Evolutionary conservation across 2,888 invertebrate genomes (phyloP).

Genomic region (Brachypalpus laphriformis): DNA sequence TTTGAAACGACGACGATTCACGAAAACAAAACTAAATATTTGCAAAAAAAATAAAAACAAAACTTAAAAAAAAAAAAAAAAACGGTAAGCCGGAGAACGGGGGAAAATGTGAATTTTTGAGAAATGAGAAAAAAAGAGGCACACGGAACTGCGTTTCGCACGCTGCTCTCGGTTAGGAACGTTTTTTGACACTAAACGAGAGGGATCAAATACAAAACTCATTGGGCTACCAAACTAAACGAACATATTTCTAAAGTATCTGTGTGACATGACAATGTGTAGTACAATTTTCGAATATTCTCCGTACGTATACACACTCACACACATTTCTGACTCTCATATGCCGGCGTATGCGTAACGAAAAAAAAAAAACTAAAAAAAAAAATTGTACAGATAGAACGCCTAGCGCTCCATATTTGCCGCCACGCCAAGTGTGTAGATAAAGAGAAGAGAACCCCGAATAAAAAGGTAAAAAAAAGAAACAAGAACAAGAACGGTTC

Average conservation of each 20-base stretch:
- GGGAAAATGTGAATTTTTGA: slow-evolving; percentile 72
- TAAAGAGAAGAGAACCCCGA: slow-evolving; percentile 59
- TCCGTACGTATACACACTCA: slow-evolving; percentile 35
- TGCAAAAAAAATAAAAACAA: slow-evolving; percentile 52
- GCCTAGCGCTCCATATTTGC: slow-evolving; percentile 47
- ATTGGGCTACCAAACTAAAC: slow-evolving; percentile 66
- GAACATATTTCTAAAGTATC: slow-evolving; percentile 53
- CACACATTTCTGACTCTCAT: slow-evolving; percentile 3
- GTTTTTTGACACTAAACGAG: slow-evolving; percentile 81
- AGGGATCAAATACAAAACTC: slow-evolving; percentile 73
- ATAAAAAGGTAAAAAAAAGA: slow-evolving; percentile 44
- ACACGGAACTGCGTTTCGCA: slow-evolving; percentile 77
- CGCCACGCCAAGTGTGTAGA: slow-evolving; percentile 49
- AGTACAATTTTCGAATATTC: slow-evolving; percentile 56
- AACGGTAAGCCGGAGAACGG: slow-evolving; percentile 72
- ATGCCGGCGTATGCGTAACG: slow-evolving; percentile 34
- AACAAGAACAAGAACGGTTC: slow-evolving; percentile 42
- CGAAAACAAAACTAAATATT: slow-evolving; percentile 56
- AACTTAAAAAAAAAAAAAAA: slow-evolving; percentile 55
- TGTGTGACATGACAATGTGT: slow-evolving; percentile 58
- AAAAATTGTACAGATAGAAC: background rate
- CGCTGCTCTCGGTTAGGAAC: slow-evolving; percentile 82
- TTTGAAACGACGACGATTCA: slow-evolving; percentile 24
- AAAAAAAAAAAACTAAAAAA: slow-evolving; percentile 31
- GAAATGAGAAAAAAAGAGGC: slow-evolving; percentile 76